phyloP scores from a whole-genome alignment of 1,140 invertebrate genomes.

The Ceratina calcarata region DNA sequence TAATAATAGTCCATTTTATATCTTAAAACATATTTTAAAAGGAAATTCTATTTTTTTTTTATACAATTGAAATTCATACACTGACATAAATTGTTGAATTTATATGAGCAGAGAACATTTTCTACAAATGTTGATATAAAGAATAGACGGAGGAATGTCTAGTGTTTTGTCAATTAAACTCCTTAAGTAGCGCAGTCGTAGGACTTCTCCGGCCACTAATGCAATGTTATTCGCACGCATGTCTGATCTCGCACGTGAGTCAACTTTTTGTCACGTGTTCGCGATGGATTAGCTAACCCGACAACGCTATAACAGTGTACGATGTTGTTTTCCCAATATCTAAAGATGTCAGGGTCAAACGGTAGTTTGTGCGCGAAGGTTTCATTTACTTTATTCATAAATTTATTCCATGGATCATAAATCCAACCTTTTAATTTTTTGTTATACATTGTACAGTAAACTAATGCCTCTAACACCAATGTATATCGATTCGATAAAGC shows the following conservation, averaged over 20 bases:
- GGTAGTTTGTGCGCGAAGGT: not conserved
- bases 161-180: not conserved
- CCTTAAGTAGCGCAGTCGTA: not conserved
- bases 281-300: not conserved
- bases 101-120: not conserved
- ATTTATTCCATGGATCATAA: not conserved
- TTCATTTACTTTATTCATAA: not conserved
- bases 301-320: not conserved
- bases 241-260: constrained; percentile 1
- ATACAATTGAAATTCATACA: too few species aligned
- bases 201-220: not conserved
- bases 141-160: not conserved
- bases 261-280: constrained; percentile 7
- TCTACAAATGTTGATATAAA: not conserved
- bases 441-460: too few species aligned
- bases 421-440: too few species aligned
- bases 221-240: not conserved
- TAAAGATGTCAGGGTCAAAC: not conserved
- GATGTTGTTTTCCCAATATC: not conserved
- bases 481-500: too few species aligned
- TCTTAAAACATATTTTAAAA: too few species aligned
- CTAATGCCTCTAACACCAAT: too few species aligned
- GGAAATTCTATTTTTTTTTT: too few species aligned
- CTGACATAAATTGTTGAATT: too few species aligned
- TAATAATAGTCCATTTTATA: too few species aligned